phyloP scores from a whole-genome alignment of 2,888 invertebrate species.

The Synanthedon andrenaeformis region DNA sequence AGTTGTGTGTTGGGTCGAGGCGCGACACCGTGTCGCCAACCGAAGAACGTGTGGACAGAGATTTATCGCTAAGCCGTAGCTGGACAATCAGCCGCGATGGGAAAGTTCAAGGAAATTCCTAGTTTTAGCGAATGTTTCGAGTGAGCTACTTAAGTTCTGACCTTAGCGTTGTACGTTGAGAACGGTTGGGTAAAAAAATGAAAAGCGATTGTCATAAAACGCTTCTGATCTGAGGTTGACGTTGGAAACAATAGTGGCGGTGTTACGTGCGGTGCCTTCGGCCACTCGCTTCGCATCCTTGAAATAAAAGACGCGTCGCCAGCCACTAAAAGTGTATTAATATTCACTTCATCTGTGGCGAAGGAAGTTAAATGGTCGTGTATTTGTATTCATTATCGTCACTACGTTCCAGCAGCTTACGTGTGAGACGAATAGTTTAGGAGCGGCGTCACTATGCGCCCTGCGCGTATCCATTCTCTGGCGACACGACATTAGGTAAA shows the following conservation, averaged over 20 bases:
- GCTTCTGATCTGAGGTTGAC: no score
- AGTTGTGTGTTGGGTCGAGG: not conserved
- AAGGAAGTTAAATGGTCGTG: slow-evolving; percentile 60
- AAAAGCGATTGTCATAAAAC: no score
- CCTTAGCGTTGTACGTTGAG: no score
- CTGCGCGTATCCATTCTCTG: slow-evolving; percentile 9
- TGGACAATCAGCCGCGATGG: no score
- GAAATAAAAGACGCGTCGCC: slow-evolving; percentile 35
- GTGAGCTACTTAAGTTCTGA: no score
- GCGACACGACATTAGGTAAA: slow-evolving; percentile 7
- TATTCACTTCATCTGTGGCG: slow-evolving; percentile 42
- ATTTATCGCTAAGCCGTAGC: no score
- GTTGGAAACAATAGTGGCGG: no score
- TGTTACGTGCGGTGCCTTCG: not conserved
- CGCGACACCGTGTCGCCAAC: slow-evolving; percentile 10
- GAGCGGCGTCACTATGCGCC: slow-evolving; percentile 13
- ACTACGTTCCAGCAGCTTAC: slow-evolving; percentile 35
- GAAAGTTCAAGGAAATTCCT: no score
- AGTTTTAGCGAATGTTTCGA: no score
- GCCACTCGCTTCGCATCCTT: slow-evolving; percentile 18
- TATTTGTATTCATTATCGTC: slow-evolving; percentile 61
- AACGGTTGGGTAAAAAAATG: no score
- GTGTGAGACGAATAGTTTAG: slow-evolving; percentile 46
- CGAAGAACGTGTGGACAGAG: slow-evolving; percentile 7
- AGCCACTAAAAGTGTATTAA: slow-evolving; percentile 31